Evolutionary conservation across 23 tunicate species (phyloP).

Genomic region (Trididemnum miniatum): DNA sequence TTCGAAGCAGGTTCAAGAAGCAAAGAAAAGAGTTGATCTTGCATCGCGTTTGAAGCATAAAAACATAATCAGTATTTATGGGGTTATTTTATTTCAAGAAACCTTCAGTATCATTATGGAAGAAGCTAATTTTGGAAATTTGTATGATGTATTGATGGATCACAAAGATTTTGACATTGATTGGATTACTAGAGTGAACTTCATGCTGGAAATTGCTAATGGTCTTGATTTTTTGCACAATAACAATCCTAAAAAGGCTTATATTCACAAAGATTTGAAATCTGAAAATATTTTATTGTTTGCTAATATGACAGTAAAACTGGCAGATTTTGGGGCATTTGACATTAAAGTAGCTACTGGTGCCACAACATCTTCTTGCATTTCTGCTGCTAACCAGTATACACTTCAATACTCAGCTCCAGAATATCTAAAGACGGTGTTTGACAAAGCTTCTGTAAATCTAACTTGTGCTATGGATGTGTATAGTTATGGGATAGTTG

Average conservation of each 20-base stretch:
- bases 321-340: constrained; percentile 14
- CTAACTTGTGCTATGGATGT: not conserved
- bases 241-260: not conserved
- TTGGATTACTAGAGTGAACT: not conserved
- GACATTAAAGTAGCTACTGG: not conserved
- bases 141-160: not conserved
- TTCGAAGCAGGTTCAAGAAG: not conserved
- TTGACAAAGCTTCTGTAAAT: not conserved
- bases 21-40: not conserved
- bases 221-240: not conserved
- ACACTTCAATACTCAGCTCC: not conserved
- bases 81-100: not conserved
- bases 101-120: not conserved
- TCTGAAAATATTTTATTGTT: not conserved
- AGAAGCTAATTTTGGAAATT: not conserved
- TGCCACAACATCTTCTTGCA: not conserved
- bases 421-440: not conserved
- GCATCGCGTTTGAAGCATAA: not conserved
- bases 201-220: not conserved
- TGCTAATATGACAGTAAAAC: not conserved
- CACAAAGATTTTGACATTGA: not conserved
- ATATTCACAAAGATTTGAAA: not conserved
- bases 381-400: not conserved
- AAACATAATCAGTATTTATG: not conserved
- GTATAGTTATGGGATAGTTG: not conserved